Base-by-base conservation (phyloP, 2,113 vertebrate genomes). In the Gadus macrocephalus region DNA sequence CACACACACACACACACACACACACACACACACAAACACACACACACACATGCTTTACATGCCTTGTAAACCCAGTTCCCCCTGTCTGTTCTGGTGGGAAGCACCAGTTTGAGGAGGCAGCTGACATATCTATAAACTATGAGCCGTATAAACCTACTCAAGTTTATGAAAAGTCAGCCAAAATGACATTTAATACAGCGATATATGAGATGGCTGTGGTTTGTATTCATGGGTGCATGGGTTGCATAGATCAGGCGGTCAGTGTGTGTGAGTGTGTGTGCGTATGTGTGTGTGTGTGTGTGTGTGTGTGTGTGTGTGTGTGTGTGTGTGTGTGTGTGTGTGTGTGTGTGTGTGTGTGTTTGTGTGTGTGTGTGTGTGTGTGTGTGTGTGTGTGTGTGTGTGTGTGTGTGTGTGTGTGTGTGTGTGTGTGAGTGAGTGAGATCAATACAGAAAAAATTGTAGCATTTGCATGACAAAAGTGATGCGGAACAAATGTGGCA, bases 301-400 rank as follows among this genome's bases (percentile, higher is more conserved):
- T 53, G 38, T 70, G 38, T 27, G 9, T 28, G 62, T 63, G 62
- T 25, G n/a, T 64, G 62, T 27, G 20, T 19, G 9, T 22, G 20
- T n/a, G 58, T n/a, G 19, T 20, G 19, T 60, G 17, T 19, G 17
- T 70, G 61, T 70, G 42, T 28, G 69, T 71, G 62, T 58, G n/a
- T 38, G 31, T 60, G 63, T 16, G 20, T 20, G 59, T 20, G 59
- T 20, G 59, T n/a, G n/a, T n/a, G n/a, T n/a, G n/a, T n/a, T n/a
- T n/a, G n/a, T n/a, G n/a, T n/a, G n/a, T n/a, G 53, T 55, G 12
- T 35, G 27, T 31, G 67, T 12, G 67, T 38, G 27, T 60, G 55
- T 31, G 25, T 58, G 67, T 68, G 67, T 38, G 55, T 60, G 53
- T 35, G 16, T 35, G 25, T 22, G 35, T 38, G 64, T 65, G 31